Evolutionary conservation across 1,140 invertebrate species (phyloP), one percentile per base, ranked within the genome.

Genomic region (Macrostomum lignano): DNA sequence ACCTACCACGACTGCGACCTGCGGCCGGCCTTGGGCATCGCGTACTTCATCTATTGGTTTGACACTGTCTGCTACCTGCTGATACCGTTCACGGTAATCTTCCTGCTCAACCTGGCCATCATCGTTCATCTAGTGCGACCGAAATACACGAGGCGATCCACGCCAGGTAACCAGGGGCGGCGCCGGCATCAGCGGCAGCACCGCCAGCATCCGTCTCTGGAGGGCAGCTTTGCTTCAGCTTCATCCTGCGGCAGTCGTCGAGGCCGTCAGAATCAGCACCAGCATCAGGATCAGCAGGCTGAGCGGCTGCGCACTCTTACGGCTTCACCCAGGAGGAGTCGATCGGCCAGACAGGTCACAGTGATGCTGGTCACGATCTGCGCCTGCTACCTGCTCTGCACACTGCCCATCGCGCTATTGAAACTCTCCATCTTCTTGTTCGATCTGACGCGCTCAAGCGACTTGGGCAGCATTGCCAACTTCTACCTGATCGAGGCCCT

Each of bases 401-500:
- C 26, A 7, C 19, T 14, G 7, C 26, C 26, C 7, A 28, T 28
- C 19, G 26, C 19, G 15, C 14, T 28, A 5, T 15, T 28, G 26
- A 28, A 28, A 28, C 15, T 28, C 19, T 14, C 19, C 3, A 28
- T n/a, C n/a, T n/a, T n/a, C n/a, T n/a, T n/a, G n/a, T n/a, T n/a
- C n/a, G n/a, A n/a, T n/a, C n/a, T n/a, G n/a, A n/a, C n/a, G n/a
- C 14, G 17, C 17, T 15, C 3, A 15, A 13, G 14, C 4, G 26
- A 28, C 17, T 3, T 5, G 9, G 17, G 26, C 14, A 17, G 3
- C 14, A 15, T 17, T 4, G 26, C 26, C 4, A 13, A 15, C 9
- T 17, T 15, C 9, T n/a, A 39, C 19, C 31, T 52, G 6, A 37
- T 39, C 3, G 48, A 46, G 44, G 40, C 42, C 10, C 25, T 52